A percentile compares a stretch with the other conserved stretches of the same genome.
Conservation (phyloP, 2,888 invertebrate species). For the Cylindroiulus punctatus region DNA sequence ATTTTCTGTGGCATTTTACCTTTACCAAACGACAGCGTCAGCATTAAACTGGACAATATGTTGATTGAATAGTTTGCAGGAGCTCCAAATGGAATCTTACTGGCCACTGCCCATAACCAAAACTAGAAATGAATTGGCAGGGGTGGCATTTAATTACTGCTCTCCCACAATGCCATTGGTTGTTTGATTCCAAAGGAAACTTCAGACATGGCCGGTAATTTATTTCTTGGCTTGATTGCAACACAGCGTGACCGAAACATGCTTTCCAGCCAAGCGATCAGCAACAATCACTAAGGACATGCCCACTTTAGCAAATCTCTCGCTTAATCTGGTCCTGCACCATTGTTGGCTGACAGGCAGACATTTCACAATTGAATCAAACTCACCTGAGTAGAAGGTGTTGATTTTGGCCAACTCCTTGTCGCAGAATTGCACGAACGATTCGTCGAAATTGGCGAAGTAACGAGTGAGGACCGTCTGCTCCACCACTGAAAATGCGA, state of each 20-base stretch:
- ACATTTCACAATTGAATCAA: not conserved
- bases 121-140: no score
- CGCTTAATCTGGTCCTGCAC: not conserved
- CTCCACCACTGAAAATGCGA: constrained; percentile 75
- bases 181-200: not conserved
- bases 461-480: constrained; percentile 86
- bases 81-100: no score
- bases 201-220: not conserved
- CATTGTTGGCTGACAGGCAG: not conserved
- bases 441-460: constrained; percentile 93
- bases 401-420: constrained; percentile 96
- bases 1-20: no score
- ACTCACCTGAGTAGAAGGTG: constrained; percentile 89
- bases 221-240: not conserved
- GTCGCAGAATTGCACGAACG: constrained; percentile 94
- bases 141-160: not conserved
- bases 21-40: no score
- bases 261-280: not conserved
- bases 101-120: no score
- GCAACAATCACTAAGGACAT: not conserved
- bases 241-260: not conserved
- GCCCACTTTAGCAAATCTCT: not conserved
- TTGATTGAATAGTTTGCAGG: no score
- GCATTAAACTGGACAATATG: no score
- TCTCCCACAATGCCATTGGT: not conserved